phyloP scores from a whole-genome alignment of 2,797 vertebrate genomes.

The Florisuga fusca region DNA sequence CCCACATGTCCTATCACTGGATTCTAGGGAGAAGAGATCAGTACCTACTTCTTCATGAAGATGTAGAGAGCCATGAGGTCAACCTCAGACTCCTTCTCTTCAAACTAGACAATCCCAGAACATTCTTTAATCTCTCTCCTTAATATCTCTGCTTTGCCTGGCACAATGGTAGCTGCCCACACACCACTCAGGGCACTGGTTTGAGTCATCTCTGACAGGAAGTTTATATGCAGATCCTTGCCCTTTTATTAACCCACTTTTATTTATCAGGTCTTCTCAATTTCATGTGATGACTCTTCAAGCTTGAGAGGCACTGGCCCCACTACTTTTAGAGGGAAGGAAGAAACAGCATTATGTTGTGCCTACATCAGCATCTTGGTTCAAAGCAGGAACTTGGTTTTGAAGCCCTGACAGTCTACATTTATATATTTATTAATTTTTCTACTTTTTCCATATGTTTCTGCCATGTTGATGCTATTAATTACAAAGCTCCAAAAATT shows the following conservation, averaged over 20 bases:
- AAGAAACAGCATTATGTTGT: background rate
- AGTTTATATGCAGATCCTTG: background rate
- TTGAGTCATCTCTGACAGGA: background rate
- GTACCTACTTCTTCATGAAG: no score
- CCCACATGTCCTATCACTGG: background rate
- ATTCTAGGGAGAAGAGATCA: background rate
- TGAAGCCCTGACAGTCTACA: background rate
- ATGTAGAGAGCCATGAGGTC: no score
- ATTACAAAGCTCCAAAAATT: background rate
- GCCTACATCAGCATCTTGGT: background rate
- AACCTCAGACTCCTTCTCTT: background rate
- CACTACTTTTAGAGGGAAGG: background rate
- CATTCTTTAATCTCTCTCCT: background rate
- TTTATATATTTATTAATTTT: background rate
- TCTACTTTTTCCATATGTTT: background rate
- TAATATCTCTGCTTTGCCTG: background rate
- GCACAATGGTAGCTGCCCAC: background rate
- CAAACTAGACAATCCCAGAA: background rate
- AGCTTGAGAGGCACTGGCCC: background rate
- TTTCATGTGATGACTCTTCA: background rate
- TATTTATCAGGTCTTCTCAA: background rate
- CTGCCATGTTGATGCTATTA: background rate
- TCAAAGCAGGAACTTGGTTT: background rate
- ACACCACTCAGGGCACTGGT: fast-evolving
- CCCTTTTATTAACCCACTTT: background rate